These are phyloP conservation scores for Apamea epomidion DNA, from an alignment of 2,888 invertebrate species.

Conservation along the genomic window DNA sequence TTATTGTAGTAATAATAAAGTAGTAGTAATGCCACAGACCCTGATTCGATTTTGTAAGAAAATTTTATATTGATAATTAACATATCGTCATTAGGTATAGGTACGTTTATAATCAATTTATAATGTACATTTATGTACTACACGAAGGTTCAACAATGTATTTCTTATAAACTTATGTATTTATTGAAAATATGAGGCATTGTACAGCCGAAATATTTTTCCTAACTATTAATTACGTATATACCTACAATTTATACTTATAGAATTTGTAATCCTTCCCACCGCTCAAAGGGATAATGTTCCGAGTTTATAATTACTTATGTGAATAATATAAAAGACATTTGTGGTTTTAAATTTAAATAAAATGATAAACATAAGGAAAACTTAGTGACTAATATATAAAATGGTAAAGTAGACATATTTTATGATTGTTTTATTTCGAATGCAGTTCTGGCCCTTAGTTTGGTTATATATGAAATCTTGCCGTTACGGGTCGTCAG, in stretches of 20 bases:
- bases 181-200: constrained; percentile 2
- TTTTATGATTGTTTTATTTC: constrained; percentile 18
- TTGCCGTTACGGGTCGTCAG: too few species aligned
- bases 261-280: constrained; percentile 24
- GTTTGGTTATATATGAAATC: background rate
- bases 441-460: background rate
- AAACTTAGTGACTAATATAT: background rate
- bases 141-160: background rate
- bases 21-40: background rate
- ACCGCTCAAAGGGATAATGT: constrained; percentile 30
- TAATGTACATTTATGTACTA: background rate
- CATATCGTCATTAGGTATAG: background rate
- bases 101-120: background rate
- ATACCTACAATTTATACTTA: background rate
- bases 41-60: background rate
- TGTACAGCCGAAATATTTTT: background rate
- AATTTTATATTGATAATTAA: constrained; percentile 4
- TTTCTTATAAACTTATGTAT: background rate
- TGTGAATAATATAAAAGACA: constrained; percentile 16
- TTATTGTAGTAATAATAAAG: background rate
- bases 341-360: constrained; percentile 10
- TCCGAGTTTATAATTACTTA: background rate
- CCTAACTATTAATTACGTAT: background rate
- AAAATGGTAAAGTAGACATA: background rate
- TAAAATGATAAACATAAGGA: background rate